Percentiles rank a stretch among this genome's conserved stretches.
These are phyloP conservation scores for Chloropsis hardwickii DNA, from an alignment of 2,113 vertebrate genomes.

Conservation along the genomic window DNA sequence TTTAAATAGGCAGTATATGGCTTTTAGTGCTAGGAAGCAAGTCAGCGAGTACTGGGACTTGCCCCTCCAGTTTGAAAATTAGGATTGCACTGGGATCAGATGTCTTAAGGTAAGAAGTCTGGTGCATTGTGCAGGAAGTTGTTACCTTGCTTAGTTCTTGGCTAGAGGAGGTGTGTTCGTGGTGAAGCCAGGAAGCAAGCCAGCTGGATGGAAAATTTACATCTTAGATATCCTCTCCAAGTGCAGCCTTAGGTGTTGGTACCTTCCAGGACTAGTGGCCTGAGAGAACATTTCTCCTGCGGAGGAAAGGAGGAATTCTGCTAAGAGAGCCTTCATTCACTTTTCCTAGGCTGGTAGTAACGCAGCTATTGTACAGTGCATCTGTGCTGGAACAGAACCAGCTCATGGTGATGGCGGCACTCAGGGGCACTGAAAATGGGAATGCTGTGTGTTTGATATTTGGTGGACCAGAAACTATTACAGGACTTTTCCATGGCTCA, in stretches of 20 bases:
- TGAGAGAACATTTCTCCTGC: rapidly evolving
- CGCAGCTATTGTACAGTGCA: background rate
- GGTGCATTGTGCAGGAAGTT: background rate
- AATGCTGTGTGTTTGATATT: background rate
- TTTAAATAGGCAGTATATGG: background rate
- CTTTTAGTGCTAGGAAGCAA: background rate
- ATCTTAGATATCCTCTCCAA: background rate
- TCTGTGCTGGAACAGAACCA: background rate
- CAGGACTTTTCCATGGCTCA: background rate
- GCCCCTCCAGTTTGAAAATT: background rate
- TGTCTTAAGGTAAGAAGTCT: background rate
- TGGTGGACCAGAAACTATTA: background rate
- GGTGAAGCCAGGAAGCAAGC: background rate
- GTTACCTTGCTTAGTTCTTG: background rate
- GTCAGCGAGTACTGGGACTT: background rate
- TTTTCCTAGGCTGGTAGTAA: background rate
- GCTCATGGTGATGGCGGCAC: background rate
- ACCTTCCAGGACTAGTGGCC: background rate
- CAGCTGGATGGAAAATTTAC: background rate
- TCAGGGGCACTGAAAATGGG: background rate
- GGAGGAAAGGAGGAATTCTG: background rate
- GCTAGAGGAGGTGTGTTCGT: background rate
- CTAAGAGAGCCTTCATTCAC: background rate
- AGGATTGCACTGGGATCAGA: background rate
- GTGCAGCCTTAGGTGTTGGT: background rate